Conservation (phyloP, 2,113 vertebrate genomes). For the Sylvietta virens region DNA sequence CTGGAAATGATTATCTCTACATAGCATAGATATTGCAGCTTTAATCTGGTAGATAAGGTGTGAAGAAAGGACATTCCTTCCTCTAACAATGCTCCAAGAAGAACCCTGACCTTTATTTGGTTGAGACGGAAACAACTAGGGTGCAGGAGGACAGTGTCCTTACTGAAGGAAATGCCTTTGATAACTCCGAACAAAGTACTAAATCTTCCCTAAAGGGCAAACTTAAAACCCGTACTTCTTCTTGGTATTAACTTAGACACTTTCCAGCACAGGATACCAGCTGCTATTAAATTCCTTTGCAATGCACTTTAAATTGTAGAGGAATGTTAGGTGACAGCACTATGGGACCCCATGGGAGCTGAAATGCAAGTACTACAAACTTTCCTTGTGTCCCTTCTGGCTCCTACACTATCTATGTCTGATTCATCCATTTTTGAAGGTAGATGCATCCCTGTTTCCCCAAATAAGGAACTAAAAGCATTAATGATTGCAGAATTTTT, state of each 20-base stretch:
- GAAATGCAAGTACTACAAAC: background rate
- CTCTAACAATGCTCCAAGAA: background rate
- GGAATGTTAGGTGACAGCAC: background rate
- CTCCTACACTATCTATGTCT: background rate
- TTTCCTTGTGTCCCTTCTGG: background rate
- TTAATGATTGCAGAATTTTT: background rate
- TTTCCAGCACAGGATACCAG: background rate
- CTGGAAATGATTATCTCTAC: accelerated
- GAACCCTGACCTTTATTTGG: background rate
- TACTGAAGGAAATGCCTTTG: background rate
- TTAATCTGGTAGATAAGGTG: background rate
- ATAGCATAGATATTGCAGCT: background rate
- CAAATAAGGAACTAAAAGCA: background rate
- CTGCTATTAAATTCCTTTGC: background rate
- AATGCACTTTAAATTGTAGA: background rate
- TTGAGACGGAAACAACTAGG: background rate
- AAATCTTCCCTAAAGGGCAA: accelerated
- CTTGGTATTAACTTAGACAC: background rate
- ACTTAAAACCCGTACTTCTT: background rate
- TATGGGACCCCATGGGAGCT: background rate
- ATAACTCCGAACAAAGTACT: background rate
- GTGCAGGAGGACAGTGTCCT: background rate
- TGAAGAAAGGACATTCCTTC: background rate
- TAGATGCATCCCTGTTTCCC: background rate
- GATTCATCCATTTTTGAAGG: background rate